Conservation (phyloP, 2,797 vertebrate genomes). For the Phoxinus dragarum region DNA sequence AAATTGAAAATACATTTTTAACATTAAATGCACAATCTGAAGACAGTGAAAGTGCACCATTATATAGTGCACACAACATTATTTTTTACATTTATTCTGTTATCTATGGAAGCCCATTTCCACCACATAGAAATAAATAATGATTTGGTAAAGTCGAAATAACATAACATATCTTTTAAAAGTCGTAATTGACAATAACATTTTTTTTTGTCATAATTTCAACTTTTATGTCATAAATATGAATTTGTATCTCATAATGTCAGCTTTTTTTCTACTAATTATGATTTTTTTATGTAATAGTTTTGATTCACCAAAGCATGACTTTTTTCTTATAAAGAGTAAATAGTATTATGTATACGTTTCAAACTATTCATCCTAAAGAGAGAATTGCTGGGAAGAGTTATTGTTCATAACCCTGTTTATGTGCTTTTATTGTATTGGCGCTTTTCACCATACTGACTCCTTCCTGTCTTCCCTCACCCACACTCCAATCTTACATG, state of each 20-base stretch:
- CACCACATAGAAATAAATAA: neutral
- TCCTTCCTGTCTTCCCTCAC: neutral
- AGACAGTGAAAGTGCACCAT: neutral
- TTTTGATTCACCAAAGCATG: neutral
- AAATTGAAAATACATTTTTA: neutral
- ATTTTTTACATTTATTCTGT: neutral
- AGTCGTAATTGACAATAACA: no score
- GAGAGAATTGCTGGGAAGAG: neutral
- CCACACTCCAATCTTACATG: neutral
- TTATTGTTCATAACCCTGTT: neutral
- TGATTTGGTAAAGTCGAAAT: neutral
- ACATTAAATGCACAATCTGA: neutral
- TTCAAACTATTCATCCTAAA: neutral
- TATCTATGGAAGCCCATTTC: neutral
- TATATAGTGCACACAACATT: neutral
- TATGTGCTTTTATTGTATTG: neutral
- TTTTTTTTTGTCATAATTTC: neutral
- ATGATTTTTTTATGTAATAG: neutral
- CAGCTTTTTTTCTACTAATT: neutral
- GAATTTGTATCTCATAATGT: neutral
- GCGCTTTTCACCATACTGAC: neutral
- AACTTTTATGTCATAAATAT: neutral
- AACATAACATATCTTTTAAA: no score
- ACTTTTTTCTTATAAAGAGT: neutral
- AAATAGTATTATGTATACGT: neutral